Conservation (phyloP, 2,888 invertebrate genomes). For the Sycophila texana region DNA sequence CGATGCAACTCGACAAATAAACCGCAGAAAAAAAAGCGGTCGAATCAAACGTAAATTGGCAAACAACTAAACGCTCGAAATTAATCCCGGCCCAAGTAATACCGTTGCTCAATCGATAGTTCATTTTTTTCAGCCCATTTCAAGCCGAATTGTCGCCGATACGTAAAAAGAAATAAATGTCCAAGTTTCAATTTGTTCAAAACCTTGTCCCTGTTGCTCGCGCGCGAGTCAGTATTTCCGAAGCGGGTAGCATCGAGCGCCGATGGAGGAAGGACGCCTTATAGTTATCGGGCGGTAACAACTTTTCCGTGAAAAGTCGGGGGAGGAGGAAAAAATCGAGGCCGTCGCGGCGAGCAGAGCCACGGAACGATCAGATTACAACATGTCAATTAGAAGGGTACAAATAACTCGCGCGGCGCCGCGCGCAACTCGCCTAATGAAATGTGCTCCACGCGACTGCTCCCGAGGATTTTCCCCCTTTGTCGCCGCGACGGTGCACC, state of each 20-base stretch:
- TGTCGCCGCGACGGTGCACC: neutral
- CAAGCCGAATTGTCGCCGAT: no score
- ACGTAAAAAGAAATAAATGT: no score
- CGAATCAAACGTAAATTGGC: no score
- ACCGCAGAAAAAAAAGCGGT: no score
- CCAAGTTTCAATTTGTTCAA: neutral
- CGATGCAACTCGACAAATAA: no score
- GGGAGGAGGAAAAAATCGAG: conserved; percentile 42
- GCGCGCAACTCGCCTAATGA: neutral
- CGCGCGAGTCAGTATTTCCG: no score
- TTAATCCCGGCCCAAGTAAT: no score
- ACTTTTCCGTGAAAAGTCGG: conserved; percentile 37
- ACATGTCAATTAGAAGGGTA: conserved; percentile 51
- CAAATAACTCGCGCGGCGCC: conserved; percentile 29
- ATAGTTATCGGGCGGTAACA: conserved; percentile 20
- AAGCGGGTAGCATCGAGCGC: no score
- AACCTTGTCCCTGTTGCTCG: conserved; percentile 34
- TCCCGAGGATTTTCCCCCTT: neutral
- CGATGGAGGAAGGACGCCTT: no score
- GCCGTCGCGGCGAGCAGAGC: conserved; percentile 29
- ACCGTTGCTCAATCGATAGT: no score
- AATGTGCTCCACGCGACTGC: conserved; percentile 7
- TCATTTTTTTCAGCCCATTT: no score
- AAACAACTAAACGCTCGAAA: no score
- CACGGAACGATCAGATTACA: conserved; percentile 48